Base-by-base conservation (phyloP, 2,797 vertebrate species). In the Pelochelys cantorii region DNA sequence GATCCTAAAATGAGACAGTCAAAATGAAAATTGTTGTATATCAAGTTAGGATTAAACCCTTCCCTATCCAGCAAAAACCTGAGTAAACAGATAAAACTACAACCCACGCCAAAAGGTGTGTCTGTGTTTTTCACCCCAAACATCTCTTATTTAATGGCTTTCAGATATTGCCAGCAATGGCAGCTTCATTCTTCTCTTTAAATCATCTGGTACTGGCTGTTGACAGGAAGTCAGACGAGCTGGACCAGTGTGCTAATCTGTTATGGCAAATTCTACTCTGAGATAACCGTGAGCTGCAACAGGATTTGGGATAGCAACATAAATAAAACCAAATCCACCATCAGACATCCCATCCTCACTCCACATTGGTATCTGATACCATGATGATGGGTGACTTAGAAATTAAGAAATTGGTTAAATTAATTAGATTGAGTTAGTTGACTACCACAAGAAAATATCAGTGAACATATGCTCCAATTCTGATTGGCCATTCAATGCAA, bases 1-100 rank as follows among this genome's bases (percentile, higher is more conserved):
- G 60, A 48, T 42, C 11, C 53, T 93, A 77, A 91, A 93, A 87
- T 60, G 62, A 95, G 92, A 96, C 34, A 42, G 22, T 60, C 88
- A 55, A 90, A 90, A 68, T 11, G 56, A 31, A 29, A 75, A 71
- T 1, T 71, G n/a, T 18, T 37, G 18, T 34, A 22, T 37, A 71
- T 34, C 42, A 52, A 52, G 42, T 7, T 77, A 25, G 74, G 52
- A 48, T 23, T 77, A 42, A 75, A 14, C 11, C 37, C 42, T 12
- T 77, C 42, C 42, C 42, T 15, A 77, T 48, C 12, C 74, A 14
- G 42, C 42, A 29, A 52, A 77, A 77, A 77, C 23, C 74, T 48
- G 42, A 48, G 13, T 91, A 83, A 78, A 83, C 93, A 84, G 23
- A 74, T 9, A 81, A 78, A 79, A 52, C 4, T 54, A 87, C 1